These are phyloP conservation scores for Drosophila azteca DNA, from an alignment of 1,140 invertebrate species.

Conservation along the genomic window DNA sequence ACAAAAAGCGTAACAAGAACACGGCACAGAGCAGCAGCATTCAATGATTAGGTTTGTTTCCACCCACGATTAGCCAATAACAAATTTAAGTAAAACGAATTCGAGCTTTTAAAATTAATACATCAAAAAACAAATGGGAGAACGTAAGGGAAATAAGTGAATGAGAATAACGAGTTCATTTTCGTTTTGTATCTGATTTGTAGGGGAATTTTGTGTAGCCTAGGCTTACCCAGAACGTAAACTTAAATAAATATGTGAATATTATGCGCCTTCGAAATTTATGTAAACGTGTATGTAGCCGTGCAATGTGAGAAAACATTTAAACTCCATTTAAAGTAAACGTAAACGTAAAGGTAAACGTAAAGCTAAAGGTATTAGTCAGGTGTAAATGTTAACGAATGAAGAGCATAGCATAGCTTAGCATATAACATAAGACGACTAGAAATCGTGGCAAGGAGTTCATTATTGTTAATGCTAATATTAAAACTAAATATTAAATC, in stretches of 20 bases:
- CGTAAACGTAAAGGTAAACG: constrained; percentile 35
- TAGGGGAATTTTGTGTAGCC: constrained; percentile 59
- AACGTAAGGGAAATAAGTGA: constrained; percentile 38
- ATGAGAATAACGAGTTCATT: constrained; percentile 35
- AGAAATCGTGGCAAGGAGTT: constrained; percentile 59
- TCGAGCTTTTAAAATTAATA: constrained; percentile 81
- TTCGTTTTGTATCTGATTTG: constrained; percentile 60
- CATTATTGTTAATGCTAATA: constrained; percentile 70
- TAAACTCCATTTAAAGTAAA: constrained; percentile 49
- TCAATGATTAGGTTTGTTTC: constrained; percentile 41
- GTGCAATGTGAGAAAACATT: constrained; percentile 51
- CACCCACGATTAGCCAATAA: constrained; percentile 59
- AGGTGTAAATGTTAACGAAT: constrained; percentile 64
- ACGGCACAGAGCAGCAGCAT: constrained; percentile 47
- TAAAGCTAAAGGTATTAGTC: constrained; percentile 34
- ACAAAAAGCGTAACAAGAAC: constrained; percentile 39
- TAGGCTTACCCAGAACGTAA: constrained; percentile 64
- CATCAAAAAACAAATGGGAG: constrained; percentile 24
- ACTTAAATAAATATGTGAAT: constrained; percentile 76
- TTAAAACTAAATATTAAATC: constrained; percentile 43
- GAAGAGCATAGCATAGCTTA: constrained; percentile 65
- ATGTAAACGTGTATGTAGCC: constrained; percentile 64
- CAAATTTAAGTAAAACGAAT: constrained; percentile 75
- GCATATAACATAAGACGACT: constrained; percentile 50
- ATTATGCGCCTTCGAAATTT: constrained; percentile 82